These are phyloP conservation scores for Oreochromis mossambicus DNA, from an alignment of 2,797 vertebrate genomes.

Conservation along the genomic window DNA sequence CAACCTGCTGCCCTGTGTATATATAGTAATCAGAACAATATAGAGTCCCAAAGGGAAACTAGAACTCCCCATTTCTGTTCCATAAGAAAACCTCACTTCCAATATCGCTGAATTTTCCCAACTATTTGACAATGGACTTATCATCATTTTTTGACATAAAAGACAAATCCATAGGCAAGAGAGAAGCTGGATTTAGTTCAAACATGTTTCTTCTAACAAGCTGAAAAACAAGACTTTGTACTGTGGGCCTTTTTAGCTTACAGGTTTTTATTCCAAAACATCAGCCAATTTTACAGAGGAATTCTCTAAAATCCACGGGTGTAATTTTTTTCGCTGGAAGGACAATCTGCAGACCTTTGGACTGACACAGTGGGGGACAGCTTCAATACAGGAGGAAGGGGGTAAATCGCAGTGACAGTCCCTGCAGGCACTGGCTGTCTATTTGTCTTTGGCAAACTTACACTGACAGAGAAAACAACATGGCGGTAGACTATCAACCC, in stretches of 20 bases:
- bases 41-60: background rate
- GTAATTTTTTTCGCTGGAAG: background rate
- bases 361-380: background rate
- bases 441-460: slow-evolving; percentile 14
- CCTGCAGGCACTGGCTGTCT: slow-evolving; percentile 15
- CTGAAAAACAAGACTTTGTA: rapidly evolving
- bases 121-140: background rate
- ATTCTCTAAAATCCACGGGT: background rate
- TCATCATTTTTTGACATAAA: background rate
- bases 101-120: background rate
- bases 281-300: background rate
- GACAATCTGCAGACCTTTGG: background rate
- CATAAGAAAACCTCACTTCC: background rate
- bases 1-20: background rate
- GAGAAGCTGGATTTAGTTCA: background rate
- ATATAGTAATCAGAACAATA: background rate
- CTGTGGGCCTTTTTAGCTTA: background rate
- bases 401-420: slow-evolving; percentile 26
- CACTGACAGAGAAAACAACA: slow-evolving; percentile 22
- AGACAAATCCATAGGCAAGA: background rate
- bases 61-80: background rate
- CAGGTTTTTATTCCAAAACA: background rate
- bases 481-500: background rate
- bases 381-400: background rate
- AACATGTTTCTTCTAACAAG: background rate